Evolutionary conservation across 2,797 vertebrate species (phyloP).

Genomic region (Pangasius djambal): DNA sequence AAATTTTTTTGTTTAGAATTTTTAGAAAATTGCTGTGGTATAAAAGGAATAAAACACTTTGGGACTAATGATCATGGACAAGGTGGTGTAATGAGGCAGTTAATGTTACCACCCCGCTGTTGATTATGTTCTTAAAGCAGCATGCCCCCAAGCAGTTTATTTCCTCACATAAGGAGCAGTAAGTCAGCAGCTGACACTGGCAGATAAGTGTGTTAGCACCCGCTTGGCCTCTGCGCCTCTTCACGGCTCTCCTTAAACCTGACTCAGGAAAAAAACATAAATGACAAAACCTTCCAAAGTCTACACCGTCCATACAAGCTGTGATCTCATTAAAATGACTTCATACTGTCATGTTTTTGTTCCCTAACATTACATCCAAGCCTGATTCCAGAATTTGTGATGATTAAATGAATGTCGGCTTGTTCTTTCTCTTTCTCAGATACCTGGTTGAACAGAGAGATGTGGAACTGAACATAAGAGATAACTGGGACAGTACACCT

Average conservation of each 20-base stretch:
- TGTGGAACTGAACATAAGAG: constrained; percentile 93
- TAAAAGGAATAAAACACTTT: background rate
- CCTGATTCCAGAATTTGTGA: background rate
- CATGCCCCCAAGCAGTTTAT: background rate
- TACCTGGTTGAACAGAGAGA: constrained; percentile 96
- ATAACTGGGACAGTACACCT: constrained; percentile 97
- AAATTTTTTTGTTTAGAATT: background rate
- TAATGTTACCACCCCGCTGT: background rate
- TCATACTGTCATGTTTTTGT: background rate
- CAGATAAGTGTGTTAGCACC: constrained; percentile 15
- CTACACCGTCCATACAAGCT: background rate
- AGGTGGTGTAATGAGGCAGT: background rate
- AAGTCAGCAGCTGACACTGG: constrained; percentile 21
- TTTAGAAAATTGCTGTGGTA: background rate
- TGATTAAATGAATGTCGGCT: background rate
- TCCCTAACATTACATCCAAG: background rate
- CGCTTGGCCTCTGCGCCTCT: background rate
- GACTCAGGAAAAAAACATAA: background rate
- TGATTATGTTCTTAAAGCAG: background rate
- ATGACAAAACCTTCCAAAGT: background rate
- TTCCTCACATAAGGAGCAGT: background rate
- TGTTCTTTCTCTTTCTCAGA: constrained; percentile 64
- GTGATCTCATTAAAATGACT: background rate
- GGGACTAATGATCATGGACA: background rate
- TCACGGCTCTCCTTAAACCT: background rate